Evolutionary conservation across 1,140 invertebrate genomes (phyloP), one percentile per base, ranked within the genome.

Genomic region (Wiebesia pumilae): DNA sequence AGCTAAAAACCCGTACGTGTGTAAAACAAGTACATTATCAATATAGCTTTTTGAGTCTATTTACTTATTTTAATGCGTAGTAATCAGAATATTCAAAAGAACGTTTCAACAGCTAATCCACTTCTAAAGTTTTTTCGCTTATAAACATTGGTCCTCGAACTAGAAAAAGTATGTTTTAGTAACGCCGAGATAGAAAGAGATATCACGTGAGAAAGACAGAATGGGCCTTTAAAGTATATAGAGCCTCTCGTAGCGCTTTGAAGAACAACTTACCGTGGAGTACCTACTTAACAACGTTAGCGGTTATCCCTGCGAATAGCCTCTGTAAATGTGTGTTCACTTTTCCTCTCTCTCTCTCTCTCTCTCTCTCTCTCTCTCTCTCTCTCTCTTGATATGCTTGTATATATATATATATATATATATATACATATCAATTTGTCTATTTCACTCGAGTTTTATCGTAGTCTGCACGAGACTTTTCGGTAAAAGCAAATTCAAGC

Each of bases 201-300:
- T 43, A 75, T 43, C 3, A 21, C 0, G 9, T 33, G 67, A 73
- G 87, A 86, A 82, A 30, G 27, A 35, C 33, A 30, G 30, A 73
- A 51, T 69, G 73, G 73, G 65, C 58, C 58, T 78, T 62, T 67
- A 80, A 80, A 79, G 84, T 67, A 78, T 79, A 67, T 65, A 40
- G 3, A 51, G 38, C n/a, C 1, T 16, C 12, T 12, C 2, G n/a
- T 35, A 85, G 67, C 7, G 40, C 77, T 71, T 78, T 40, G 43
- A 75, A 77, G 73, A 82, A 77, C 6, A 19, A 24, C 85, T 78
- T 67, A 67, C 24, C 7, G 0, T 1, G 73, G 81, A 84, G 81
- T 80, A 67, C 21, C 58, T 81, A 84, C 71, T 87, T 87, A 82
- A 83, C 82, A 27, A 62, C 81, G n/a, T 85, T 85, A 85, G 84